Percentiles rank a stretch among this genome's conserved stretches.
Conservation (phyloP, 1,140 invertebrate species). For the Lordiphosa collinella region DNA sequence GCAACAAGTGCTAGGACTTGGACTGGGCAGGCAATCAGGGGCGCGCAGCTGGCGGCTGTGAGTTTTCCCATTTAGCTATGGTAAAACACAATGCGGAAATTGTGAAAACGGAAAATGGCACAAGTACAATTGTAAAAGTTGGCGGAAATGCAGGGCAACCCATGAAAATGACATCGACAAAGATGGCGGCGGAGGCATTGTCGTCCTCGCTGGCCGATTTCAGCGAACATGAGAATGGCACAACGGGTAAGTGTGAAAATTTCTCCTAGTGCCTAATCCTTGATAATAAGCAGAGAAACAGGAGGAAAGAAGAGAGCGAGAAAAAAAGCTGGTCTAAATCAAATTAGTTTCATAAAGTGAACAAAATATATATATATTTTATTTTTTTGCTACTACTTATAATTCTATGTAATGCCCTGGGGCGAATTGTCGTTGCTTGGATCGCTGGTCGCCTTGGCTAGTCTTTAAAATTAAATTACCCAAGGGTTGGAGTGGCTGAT, state of each 20-base stretch:
- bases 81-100: slow-evolving; percentile 63
- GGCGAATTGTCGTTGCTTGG: slow-evolving; percentile 10
- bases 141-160: slow-evolving; percentile 54
- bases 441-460: slow-evolving; percentile 34
- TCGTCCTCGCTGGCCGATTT: slow-evolving; percentile 55
- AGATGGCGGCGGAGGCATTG: slow-evolving; percentile 41
- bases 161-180: slow-evolving; percentile 33
- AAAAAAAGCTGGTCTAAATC: slow-evolving; percentile 32
- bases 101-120: slow-evolving; percentile 69
- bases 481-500: slow-evolving; percentile 33
- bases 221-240: slow-evolving; percentile 62
- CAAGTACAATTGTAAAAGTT: slow-evolving; percentile 54
- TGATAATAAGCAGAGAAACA: neutral
- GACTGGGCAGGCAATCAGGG: slow-evolving; percentile 34
- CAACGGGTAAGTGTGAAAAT: slow-evolving; percentile 67
- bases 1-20: slow-evolving; percentile 53
- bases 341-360: slow-evolving; percentile 49
- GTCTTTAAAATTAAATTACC: slow-evolving; percentile 51
- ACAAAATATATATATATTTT: neutral
- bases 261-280: slow-evolving; percentile 7
- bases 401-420: slow-evolving; percentile 13
- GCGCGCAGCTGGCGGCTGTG: slow-evolving; percentile 61
- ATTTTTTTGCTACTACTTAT: neutral
- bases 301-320: neutral
- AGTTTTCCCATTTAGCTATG: slow-evolving; percentile 41